These are phyloP conservation scores for Malthinus seriepunctatus DNA, from an alignment of 2,888 invertebrate species.

Conservation along the genomic window DNA sequence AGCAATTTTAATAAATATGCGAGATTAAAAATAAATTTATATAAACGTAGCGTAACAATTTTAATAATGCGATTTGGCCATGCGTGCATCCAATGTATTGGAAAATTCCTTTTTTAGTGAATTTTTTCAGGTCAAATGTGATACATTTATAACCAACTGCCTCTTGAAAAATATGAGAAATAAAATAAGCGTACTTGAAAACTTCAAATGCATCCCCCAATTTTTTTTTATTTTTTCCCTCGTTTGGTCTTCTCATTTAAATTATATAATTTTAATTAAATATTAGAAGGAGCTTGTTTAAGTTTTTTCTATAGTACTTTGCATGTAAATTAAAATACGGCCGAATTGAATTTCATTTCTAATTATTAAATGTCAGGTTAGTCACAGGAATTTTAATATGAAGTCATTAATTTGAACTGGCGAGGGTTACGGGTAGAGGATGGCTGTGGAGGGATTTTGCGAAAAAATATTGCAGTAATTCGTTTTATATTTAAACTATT, in stretches of 20 bases:
- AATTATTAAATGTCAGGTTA: slow-evolving; percentile 46
- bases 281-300: slow-evolving; percentile 15
- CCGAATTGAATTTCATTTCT: slow-evolving; percentile 45
- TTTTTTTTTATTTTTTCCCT: not conserved
- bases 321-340: slow-evolving; percentile 28
- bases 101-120: slow-evolving; percentile 25
- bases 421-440: slow-evolving; percentile 22
- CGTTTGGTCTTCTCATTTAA: slow-evolving; percentile 1
- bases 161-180: slow-evolving; percentile 10
- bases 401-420: slow-evolving; percentile 43
- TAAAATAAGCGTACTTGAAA: slow-evolving; percentile 7
- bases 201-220: slow-evolving; percentile 6
- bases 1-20: slow-evolving; percentile 23
- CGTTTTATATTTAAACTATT: slow-evolving; percentile 10
- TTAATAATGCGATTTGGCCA: slow-evolving; percentile 22
- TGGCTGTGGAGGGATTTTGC: slow-evolving; percentile 11
- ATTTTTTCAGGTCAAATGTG: slow-evolving; percentile 27
- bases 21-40: slow-evolving; percentile 17
- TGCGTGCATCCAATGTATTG: slow-evolving; percentile 26
- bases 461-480: slow-evolving; percentile 17
- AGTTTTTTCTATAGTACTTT: slow-evolving; percentile 23
- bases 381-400: slow-evolving; percentile 47
- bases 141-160: slow-evolving; percentile 24
- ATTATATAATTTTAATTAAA: slow-evolving; percentile 27
- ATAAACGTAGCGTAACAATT: slow-evolving; percentile 27